Conservation (phyloP, 1,140 invertebrate species). For the Phymorhynchus buccinoides region DNA sequence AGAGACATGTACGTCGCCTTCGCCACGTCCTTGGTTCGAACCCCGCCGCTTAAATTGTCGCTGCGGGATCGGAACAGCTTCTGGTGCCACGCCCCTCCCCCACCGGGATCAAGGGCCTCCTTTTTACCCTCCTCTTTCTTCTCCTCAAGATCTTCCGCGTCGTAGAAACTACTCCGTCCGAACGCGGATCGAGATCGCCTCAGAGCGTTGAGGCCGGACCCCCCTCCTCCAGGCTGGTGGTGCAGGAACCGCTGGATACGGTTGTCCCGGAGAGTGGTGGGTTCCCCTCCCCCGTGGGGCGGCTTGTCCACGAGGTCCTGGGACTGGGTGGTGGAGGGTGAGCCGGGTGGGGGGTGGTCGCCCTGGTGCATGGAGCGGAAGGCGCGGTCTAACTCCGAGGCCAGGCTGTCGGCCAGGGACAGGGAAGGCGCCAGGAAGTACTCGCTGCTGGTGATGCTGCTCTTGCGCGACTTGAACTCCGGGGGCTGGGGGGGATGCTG, state of each 20-base stretch:
- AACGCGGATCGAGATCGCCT: constrained; percentile 27
- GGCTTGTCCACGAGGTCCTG: neutral
- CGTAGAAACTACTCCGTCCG: constrained; percentile 22
- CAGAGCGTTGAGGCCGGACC: neutral
- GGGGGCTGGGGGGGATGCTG: neutral
- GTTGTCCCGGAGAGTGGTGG: neutral
- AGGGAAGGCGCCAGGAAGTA: constrained; percentile 45
- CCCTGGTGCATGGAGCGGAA: constrained; percentile 42
- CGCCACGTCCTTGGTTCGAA: constrained; percentile 40
- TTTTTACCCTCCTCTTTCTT: neutral
- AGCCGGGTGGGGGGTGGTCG: neutral
- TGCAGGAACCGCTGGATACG: neutral
- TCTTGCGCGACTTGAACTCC: constrained; percentile 31
- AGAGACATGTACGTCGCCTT: constrained; percentile 31
- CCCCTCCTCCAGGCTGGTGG: neutral
- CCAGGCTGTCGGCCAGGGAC: constrained; percentile 51
- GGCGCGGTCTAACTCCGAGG: constrained; percentile 48
- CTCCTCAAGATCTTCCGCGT: neutral
- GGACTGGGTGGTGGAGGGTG: neutral
- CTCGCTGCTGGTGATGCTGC: constrained; percentile 45
- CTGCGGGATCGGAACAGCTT: constrained; percentile 41
- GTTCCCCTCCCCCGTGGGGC: neutral
- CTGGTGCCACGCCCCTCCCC: constrained; percentile 25
- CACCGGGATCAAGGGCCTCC: neutral
- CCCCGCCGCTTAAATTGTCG: constrained; percentile 18